These are phyloP conservation scores for Halisarca cf. caerulea DNA, from an alignment of 37 sponge, comb jelly and placozoan species.

Conservation along the genomic window DNA sequence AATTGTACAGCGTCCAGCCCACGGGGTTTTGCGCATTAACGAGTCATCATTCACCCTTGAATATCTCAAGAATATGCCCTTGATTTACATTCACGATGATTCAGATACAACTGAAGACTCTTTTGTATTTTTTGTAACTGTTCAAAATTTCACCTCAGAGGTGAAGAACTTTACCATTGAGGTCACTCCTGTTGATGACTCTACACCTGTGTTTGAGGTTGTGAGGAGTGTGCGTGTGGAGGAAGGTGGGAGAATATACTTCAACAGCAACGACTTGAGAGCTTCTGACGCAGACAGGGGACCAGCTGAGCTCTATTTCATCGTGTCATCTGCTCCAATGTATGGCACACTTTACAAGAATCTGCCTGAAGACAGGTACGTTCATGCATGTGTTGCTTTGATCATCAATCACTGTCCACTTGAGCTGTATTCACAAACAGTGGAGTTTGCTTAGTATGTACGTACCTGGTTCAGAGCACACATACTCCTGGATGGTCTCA, in stretches of 20 bases:
- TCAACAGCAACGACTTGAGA: neutral
- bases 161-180: slow-evolving; percentile 24
- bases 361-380: neutral
- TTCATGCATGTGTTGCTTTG: neutral
- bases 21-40: slow-evolving; percentile 23
- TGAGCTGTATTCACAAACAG: too few species aligned
- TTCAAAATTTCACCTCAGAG: neutral
- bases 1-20: slow-evolving; percentile 11
- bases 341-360: slow-evolving; percentile 1
- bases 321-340: neutral
- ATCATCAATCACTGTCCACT: too few species aligned
- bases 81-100: slow-evolving; percentile 51
- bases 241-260: neutral
- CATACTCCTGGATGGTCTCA: too few species aligned
- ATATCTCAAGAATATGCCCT: neutral
- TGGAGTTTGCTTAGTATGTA: too few species aligned
- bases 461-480: too few species aligned
- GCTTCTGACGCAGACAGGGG: slow-evolving; percentile 7
- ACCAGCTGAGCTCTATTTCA: neutral
- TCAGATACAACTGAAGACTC: slow-evolving; percentile 28
- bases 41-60: slow-evolving; percentile 23
- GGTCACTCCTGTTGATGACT: slow-evolving; percentile 47
- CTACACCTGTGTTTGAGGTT: slow-evolving; percentile 26
- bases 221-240: neutral
- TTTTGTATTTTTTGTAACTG: slow-evolving; percentile 33